phyloP scores from a whole-genome alignment of 2,888 invertebrate species.

The Napeogenes sylphis region DNA sequence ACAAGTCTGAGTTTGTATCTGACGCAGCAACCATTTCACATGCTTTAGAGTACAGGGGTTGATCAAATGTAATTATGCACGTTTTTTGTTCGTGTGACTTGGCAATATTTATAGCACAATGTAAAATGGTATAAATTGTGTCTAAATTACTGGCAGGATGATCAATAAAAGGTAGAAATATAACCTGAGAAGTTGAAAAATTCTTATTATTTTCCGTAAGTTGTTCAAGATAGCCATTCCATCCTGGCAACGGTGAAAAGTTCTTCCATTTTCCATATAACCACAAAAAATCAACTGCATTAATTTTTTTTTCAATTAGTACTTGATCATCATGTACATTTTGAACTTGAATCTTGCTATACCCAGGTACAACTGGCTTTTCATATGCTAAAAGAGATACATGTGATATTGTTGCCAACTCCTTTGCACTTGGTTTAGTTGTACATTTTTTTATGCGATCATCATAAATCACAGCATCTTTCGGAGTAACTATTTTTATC shows the following conservation, averaged over 20 bases:
- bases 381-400: slow-evolving; percentile 35
- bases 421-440: slow-evolving; percentile 36
- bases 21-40: slow-evolving; percentile 38
- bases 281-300: slow-evolving; percentile 35
- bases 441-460: slow-evolving; percentile 40
- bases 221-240: slow-evolving; percentile 14
- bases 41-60: slow-evolving; percentile 42
- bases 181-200: slow-evolving; percentile 9
- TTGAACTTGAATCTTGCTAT: slow-evolving; percentile 36
- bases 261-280: slow-evolving; percentile 37
- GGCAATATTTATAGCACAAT: slow-evolving; percentile 30
- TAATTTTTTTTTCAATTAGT: slow-evolving; percentile 25
- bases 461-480: slow-evolving; percentile 31
- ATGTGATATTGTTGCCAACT: slow-evolving; percentile 34
- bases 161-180: slow-evolving; percentile 32
- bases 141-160: slow-evolving; percentile 37
- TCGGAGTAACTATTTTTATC: slow-evolving; percentile 32
- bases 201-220: slow-evolving; percentile 9
- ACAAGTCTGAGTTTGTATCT: slow-evolving; percentile 26
- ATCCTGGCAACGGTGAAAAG: slow-evolving; percentile 30
- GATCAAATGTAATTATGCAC: slow-evolving; percentile 43
- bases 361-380: slow-evolving; percentile 34
- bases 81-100: slow-evolving; percentile 27
- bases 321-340: slow-evolving; percentile 33
- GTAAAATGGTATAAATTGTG: slow-evolving; percentile 42